Evolutionary conservation across 1,140 invertebrate genomes (phyloP).

Genomic region (Neodiprion fabricii): DNA sequence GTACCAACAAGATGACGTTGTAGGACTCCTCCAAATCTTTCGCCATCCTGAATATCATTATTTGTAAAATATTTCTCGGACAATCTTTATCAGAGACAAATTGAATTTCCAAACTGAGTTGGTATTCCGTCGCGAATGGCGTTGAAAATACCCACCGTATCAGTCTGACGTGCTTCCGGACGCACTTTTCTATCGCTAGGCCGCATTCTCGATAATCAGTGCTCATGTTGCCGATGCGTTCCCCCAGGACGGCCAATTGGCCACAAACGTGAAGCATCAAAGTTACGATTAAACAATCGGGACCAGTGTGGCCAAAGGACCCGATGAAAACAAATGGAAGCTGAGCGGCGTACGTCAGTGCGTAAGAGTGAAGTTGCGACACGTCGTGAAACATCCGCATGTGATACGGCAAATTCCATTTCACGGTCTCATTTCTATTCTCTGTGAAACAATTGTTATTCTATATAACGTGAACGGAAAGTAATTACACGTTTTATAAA

Average conservation of each 20-base stretch:
- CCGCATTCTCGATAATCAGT: conserved; percentile 22
- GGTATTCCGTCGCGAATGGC: not conserved
- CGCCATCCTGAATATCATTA: conserved; percentile 44
- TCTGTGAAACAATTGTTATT: not conserved
- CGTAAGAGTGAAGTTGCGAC: conserved; percentile 34
- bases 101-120: not conserved
- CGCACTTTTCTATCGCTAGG: conserved; percentile 31
- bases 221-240: conserved; percentile 40
- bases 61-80: not conserved
- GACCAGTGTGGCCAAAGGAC: conserved; percentile 36
- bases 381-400: conserved; percentile 41
- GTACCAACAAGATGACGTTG: conserved; percentile 40
- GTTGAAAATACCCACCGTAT: conserved; percentile 38
- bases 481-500: no score
- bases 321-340: conserved; percentile 41
- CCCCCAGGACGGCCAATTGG: conserved; percentile 43
- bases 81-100: not conserved
- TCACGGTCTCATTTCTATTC: conserved; percentile 24
- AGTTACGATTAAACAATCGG: conserved; percentile 45
- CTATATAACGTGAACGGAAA: no score
- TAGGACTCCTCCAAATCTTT: conserved; percentile 39
- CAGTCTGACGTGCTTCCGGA: conserved; percentile 40
- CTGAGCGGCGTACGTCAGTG: conserved; percentile 37
- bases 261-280: conserved; percentile 49
- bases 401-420: conserved; percentile 41